Percentiles rank a stretch among this genome's conserved stretches.
phyloP scores from a whole-genome alignment of 1,140 invertebrate genomes.

The Cyphomyrmex costatus region DNA sequence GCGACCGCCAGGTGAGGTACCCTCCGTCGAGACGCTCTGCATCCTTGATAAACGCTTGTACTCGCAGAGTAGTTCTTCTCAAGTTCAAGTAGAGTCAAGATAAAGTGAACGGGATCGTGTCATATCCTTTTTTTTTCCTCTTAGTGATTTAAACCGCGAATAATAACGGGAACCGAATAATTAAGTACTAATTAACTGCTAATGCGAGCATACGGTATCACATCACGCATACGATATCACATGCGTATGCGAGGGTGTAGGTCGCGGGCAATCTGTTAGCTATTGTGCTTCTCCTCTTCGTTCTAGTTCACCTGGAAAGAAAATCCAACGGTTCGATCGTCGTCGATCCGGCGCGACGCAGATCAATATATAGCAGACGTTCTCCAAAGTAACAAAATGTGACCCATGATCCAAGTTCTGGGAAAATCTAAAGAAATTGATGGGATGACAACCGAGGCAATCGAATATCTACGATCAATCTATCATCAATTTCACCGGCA shows the following conservation, averaged over 20 bases:
- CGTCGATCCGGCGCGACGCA: constrained; percentile 38
- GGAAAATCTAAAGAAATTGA: not conserved
- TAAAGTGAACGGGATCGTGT: constrained; percentile 30
- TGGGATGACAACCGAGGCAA: not conserved
- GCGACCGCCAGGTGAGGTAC: constrained; percentile 88
- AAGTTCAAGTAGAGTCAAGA: constrained; percentile 54
- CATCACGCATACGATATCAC: constrained; percentile 7
- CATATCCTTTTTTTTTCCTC: constrained; percentile 10
- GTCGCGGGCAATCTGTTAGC: constrained; percentile 48
- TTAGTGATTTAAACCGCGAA: constrained; percentile 56
- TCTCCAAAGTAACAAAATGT: constrained; percentile 64
- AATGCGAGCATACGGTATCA: constrained; percentile 50
- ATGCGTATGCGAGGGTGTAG: constrained; percentile 40
- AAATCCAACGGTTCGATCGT: constrained; percentile 63
- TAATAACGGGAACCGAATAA: constrained; percentile 59
- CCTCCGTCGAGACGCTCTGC: constrained; percentile 85
- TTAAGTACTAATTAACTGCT: constrained; percentile 67
- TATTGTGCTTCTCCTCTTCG: constrained; percentile 53
- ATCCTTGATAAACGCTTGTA: constrained; percentile 59
- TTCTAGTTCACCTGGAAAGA: constrained; percentile 76
- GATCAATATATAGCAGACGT: constrained; percentile 43
- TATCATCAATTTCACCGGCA: not conserved
- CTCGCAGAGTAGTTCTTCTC: constrained; percentile 6
- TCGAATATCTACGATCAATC: not conserved
- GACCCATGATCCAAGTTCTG: constrained; percentile 29